Evolutionary conservation across 1,140 invertebrate species (phyloP).

Genomic region (Penaeus indicus): DNA sequence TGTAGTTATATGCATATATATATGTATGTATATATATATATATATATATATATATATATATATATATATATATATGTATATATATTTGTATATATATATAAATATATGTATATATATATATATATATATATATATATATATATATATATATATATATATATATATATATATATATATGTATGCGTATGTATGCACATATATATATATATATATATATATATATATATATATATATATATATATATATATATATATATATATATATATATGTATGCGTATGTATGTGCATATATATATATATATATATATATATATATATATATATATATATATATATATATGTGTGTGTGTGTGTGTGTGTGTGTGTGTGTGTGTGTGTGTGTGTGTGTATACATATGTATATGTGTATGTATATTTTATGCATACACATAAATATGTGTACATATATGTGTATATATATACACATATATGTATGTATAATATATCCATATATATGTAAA

Average conservation of each 20-base stretch:
- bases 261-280: background rate
- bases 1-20: background rate
- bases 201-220: constrained; percentile 18
- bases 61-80: background rate
- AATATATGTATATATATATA: background rate
- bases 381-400: background rate
- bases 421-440: background rate
- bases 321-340: constrained; percentile 24
- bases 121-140: background rate
- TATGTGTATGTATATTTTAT: background rate
- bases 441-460: background rate
- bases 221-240: constrained; percentile 34
- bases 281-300: background rate
- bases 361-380: background rate
- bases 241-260: background rate
- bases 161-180: background rate
- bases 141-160: constrained; percentile 12
- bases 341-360: background rate
- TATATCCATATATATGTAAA: too few relatives aligned
- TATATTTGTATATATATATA: background rate
- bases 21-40: constrained; percentile 8
- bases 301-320: background rate
- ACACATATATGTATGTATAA: background rate
- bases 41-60: background rate
- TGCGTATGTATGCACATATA: background rate